A percentile compares a stretch with the other conserved stretches of the same genome.
Evolutionary conservation across 2,113 vertebrate genomes (phyloP).

Genomic region (Pseudonaja textilis): DNA sequence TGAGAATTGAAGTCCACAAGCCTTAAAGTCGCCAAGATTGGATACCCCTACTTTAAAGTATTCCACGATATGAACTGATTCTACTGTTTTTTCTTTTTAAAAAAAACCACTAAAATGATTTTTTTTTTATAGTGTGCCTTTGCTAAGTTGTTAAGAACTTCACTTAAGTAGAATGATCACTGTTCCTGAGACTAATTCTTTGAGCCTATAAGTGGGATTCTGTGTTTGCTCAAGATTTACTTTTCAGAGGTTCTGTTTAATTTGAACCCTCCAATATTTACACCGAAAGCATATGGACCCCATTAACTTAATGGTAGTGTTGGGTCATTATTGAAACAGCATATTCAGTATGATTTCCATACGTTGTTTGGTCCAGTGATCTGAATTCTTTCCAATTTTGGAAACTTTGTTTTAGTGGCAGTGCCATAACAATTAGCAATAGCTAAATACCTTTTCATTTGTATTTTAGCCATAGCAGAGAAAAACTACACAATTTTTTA

Average conservation of each 20-base stretch:
- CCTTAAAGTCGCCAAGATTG: not conserved
- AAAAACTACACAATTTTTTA: not conserved
- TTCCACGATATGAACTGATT: not conserved
- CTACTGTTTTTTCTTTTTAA: not conserved
- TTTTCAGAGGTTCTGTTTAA: not conserved
- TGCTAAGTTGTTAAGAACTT: not conserved
- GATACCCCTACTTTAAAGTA: not conserved
- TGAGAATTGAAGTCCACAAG: too few species aligned
- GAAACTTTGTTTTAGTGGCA: not conserved
- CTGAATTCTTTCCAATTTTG: not conserved
- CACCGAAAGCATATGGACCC: not conserved
- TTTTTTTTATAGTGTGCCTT: not conserved
- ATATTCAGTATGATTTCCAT: not conserved
- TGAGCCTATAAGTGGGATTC: not conserved
- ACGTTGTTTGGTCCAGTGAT: not conserved
- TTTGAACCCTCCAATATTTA: not conserved
- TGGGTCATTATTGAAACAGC: not conserved
- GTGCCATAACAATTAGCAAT: not conserved
- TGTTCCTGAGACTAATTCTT: not conserved
- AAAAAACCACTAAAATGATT: not conserved
- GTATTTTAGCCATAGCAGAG: not conserved
- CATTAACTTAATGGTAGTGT: not conserved
- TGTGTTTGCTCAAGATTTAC: not conserved
- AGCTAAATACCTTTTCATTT: not conserved
- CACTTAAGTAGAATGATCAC: not conserved